phyloP scores from a whole-genome alignment of 2,888 invertebrate species.

The Empis stercorea region DNA sequence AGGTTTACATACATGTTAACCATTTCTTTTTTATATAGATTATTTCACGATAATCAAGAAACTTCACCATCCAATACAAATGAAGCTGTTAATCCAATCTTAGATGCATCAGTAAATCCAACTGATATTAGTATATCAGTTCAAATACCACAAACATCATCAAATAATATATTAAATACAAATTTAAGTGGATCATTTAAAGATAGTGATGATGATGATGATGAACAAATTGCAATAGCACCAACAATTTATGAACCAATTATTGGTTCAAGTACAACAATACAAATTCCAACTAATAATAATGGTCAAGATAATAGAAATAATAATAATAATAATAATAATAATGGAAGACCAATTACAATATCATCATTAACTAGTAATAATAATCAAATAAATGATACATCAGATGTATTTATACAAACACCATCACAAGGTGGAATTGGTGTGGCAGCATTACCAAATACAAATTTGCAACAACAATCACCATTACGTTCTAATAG shows the following conservation, averaged over 20 bases:
- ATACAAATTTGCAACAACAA: constrained; percentile 10
- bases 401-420: constrained; percentile 25
- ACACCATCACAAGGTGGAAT: constrained; percentile 31
- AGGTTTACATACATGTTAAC: too few relatives aligned
- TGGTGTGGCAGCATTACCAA: constrained; percentile 33
- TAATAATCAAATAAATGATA: constrained; percentile 5
- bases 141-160: constrained; percentile 13
- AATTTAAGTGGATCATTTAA: constrained; percentile 36
- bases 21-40: neutral
- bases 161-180: constrained; percentile 36
- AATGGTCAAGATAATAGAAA: neutral
- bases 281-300: constrained; percentile 16
- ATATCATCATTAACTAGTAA: constrained; percentile 4
- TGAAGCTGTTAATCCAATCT: neutral
- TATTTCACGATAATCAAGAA: too few relatives aligned
- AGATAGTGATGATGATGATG: constrained; percentile 24
- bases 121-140: constrained; percentile 2
- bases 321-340: constrained; percentile 4
- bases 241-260: constrained; percentile 31
- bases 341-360: constrained; percentile 6
- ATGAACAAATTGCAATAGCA: constrained; percentile 13
- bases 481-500: too few relatives aligned
- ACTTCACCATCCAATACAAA: neutral
- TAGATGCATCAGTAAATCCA: constrained; percentile 4
- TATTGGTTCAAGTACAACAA: constrained; percentile 8